Base-by-base conservation (phyloP, 1,140 invertebrate species). In the Saccostrea cuccullata region DNA sequence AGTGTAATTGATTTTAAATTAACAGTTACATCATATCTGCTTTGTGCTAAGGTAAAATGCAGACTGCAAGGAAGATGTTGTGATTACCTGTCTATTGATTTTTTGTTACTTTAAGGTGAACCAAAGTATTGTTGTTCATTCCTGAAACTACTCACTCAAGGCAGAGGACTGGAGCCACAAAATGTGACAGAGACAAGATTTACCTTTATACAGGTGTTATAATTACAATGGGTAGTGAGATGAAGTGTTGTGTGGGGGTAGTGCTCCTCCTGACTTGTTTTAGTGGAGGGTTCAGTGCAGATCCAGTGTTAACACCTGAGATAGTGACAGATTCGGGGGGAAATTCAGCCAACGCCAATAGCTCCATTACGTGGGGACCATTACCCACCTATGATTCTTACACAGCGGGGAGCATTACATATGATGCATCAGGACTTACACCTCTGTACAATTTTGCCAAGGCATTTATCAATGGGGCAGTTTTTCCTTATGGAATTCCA, bases 371-470 rank as follows among this genome's bases (percentile, higher is more conserved):
- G 5, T 90, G 84, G 84, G 84, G 77, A 60, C n/a, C 40, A 4
- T 58, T 86, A 5, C 70, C 89, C n/a, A 47, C 26, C 5, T 85
- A 67, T 30, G 70, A 55, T 5, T 17, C 82, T 5, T 90, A 90
- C 73, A 83, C 82, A 56, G 40, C 70, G 9, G 86, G 77, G 60
- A 36, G 13, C 23, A 55, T 88, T 2, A 47, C n/a, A 17, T 90
- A 90, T 60, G 89, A 91, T 47, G 83, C 85, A 36, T 88, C 88
- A 30, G 89, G 91, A 23, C 36, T 92, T 56, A 87, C 85, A 26
- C 88, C 91, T 13, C 73, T 91, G 15, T 91, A 89, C 73, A 88
- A 89, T 47, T 88, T 92, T 85, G 89, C 90, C 5, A 88, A 82
- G 26, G 86, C 89, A 64, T 90, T 92, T 83, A 90, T 91, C 11